Percentiles rank a stretch among this genome's conserved stretches.
Evolutionary conservation across 2,797 vertebrate genomes (phyloP).

Genomic region (Acipenser oxyrinchus): DNA sequence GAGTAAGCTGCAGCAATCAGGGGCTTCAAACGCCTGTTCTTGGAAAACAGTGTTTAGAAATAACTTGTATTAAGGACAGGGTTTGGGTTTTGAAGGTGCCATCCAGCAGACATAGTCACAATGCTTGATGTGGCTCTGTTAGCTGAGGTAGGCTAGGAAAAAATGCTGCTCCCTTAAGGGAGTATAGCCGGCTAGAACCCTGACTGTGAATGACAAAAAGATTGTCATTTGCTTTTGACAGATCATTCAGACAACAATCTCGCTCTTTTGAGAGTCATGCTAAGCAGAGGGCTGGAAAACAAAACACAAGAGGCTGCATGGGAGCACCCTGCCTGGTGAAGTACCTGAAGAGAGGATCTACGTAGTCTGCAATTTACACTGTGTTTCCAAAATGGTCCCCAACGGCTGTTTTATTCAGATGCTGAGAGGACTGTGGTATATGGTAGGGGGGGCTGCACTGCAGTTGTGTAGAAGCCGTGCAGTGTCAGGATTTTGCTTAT

Average conservation of each 20-base stretch:
- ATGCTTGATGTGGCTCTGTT: constrained; percentile 43
- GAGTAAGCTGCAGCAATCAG: constrained; percentile 46
- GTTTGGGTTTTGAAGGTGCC: constrained; percentile 29
- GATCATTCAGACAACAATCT: constrained; percentile 45
- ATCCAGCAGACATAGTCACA: constrained; percentile 25
- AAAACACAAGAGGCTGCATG: constrained; percentile 33
- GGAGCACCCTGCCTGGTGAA: constrained; percentile 23
- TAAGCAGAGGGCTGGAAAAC: constrained; percentile 29
- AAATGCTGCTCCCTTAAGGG: constrained; percentile 36
- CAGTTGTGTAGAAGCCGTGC: neutral
- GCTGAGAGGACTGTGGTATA: neutral
- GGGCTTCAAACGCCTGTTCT: constrained; percentile 49
- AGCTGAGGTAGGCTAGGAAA: constrained; percentile 34
- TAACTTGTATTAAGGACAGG: constrained; percentile 43
- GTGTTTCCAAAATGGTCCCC: too few species aligned
- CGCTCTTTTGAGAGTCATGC: constrained; percentile 41
- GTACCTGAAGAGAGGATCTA: too few species aligned
- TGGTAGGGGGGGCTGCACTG: neutral
- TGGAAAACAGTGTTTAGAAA: constrained; percentile 36
- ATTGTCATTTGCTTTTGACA: constrained; percentile 57
- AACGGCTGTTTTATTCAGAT: neutral
- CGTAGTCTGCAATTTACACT: too few species aligned
- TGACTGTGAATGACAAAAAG: constrained; percentile 51
- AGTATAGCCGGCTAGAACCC: constrained; percentile 43
- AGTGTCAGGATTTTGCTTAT: constrained; percentile 34